These are phyloP conservation scores for Enoplolaimus lenunculus DNA, from an alignment of 2,888 invertebrate genomes.

Conservation along the genomic window DNA sequence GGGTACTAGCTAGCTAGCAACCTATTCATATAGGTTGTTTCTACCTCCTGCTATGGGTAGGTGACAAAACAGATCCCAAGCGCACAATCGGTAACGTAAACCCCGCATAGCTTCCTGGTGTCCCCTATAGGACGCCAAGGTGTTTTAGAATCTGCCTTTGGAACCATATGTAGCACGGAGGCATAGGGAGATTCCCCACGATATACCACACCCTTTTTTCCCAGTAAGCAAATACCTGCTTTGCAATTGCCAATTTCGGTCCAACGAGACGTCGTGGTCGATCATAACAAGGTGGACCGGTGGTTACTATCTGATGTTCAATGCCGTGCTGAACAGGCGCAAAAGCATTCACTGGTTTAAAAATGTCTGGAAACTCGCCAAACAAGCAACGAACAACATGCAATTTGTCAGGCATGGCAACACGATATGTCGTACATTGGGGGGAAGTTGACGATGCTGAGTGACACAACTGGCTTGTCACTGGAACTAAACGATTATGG, in stretches of 20 bases:
- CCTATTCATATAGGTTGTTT: no score
- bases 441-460: not conserved
- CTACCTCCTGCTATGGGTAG: no score
- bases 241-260: conserved; percentile 1
- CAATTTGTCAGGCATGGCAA: not conserved
- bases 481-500: not conserved
- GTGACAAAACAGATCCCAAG: no score
- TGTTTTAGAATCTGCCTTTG: not conserved
- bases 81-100: no score
- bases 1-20: no score
- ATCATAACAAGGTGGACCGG: not conserved
- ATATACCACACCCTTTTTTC: not conserved
- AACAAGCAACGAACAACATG: not conserved
- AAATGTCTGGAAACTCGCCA: not conserved
- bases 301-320: conserved; percentile 14
- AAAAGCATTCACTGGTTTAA: not conserved
- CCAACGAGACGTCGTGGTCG: not conserved
- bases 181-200: conserved; percentile 6
- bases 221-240: not conserved
- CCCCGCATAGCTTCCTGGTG: no score
- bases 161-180: conserved; percentile 4
- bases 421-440: no score
- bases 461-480: not conserved
- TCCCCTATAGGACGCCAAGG: conserved; percentile 4
- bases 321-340: not conserved